Conservation (phyloP, 2,113 vertebrate species). For the Corvus cornix region DNA sequence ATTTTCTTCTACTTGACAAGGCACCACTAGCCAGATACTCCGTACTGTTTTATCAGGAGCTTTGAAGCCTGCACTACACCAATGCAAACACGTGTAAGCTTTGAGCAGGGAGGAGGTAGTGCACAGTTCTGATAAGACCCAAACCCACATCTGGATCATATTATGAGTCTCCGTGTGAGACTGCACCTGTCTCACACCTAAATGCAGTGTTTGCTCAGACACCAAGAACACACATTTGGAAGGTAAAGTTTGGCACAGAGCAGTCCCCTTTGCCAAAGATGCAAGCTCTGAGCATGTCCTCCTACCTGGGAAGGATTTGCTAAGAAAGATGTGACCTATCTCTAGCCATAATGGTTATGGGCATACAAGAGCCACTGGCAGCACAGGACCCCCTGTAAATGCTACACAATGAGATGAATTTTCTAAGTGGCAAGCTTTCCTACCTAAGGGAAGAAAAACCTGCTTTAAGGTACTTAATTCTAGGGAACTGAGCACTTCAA, state of each 20-base stretch:
- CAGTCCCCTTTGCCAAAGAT: not conserved
- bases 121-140: not conserved
- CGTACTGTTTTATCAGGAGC: not conserved
- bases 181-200: not conserved
- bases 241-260: not conserved
- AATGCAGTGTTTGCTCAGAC: not conserved
- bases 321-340: not conserved
- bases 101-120: not conserved
- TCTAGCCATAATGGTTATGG: not conserved
- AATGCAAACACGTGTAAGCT: not conserved
- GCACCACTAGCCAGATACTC: not conserved
- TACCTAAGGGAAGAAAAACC: not conserved
- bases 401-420: not conserved
- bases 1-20: not conserved
- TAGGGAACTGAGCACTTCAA: not conserved
- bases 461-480: not conserved
- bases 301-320: not conserved
- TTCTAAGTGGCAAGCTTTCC: not conserved
- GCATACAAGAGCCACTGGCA: not conserved
- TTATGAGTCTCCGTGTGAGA: rapidly evolving
- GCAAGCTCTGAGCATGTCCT: not conserved
- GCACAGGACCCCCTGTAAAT: not conserved
- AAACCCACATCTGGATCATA: not conserved
- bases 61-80: not conserved
- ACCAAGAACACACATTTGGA: not conserved